These are phyloP conservation scores for Brienomyrus brachyistius DNA, from an alignment of 2,113 vertebrate genomes.

Conservation along the genomic window DNA sequence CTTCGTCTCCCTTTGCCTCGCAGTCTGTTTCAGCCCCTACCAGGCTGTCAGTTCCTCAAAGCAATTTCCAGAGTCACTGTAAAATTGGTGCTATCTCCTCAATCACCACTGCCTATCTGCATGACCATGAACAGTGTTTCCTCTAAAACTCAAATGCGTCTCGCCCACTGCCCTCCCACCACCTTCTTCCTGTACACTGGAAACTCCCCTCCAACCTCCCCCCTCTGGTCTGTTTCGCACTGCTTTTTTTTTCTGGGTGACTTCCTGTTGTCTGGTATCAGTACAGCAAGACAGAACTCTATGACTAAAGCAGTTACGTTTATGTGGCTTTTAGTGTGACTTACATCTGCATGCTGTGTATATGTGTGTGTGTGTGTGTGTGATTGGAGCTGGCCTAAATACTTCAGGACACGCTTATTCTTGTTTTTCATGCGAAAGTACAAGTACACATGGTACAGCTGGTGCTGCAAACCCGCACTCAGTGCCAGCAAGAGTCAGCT, in stretches of 20 bases:
- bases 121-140: background rate
- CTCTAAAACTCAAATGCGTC: background rate
- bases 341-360: background rate
- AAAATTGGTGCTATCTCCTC: background rate
- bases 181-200: constrained; percentile 43
- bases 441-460: background rate
- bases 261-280: constrained; percentile 1
- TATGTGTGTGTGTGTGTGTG: background rate
- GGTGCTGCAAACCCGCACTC: background rate
- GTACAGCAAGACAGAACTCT: background rate
- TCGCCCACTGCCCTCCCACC: constrained; percentile 24
- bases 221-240: constrained; percentile 20
- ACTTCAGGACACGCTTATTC: background rate
- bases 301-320: background rate
- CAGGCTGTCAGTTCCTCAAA: background rate
- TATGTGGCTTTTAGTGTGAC: background rate
- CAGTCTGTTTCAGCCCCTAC: background rate
- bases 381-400: too few relatives aligned
- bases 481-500: background rate
- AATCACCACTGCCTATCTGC: background rate
- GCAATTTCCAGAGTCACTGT: too few relatives aligned
- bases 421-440: background rate
- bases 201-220: constrained; percentile 38
- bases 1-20: background rate
- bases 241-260: constrained; percentile 2